phyloP scores from a whole-genome alignment of 64 coral and sea anemone genomes.

The Montipora cactus region DNA sequence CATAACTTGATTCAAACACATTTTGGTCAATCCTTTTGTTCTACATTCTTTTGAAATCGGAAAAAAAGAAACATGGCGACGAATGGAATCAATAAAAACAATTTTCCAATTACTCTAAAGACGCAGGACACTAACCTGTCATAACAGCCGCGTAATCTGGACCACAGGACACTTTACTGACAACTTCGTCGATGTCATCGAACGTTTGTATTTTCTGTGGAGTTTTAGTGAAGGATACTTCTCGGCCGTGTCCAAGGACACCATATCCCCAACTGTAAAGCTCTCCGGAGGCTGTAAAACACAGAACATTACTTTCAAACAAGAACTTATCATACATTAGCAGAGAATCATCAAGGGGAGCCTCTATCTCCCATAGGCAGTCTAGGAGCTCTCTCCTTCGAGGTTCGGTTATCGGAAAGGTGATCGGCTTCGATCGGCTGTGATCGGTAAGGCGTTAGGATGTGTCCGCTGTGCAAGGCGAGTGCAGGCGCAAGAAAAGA shows the following conservation, averaged over 20 bases:
- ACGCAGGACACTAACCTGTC: slow-evolving; percentile 59
- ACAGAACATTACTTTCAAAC: background rate
- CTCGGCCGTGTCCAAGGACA: slow-evolving; percentile 70
- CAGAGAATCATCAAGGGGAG: background rate
- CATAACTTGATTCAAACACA: too few species aligned
- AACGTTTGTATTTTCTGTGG: slow-evolving; percentile 58
- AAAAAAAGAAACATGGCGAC: too few species aligned
- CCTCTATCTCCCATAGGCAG: too few species aligned
- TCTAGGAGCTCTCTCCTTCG: too few species aligned
- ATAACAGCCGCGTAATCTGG: slow-evolving; percentile 63
- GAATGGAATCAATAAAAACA: too few species aligned
- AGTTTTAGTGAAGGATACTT: slow-evolving; percentile 39
- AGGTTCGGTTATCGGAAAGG: too few species aligned
- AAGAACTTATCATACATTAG: background rate
- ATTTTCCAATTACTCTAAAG: background rate
- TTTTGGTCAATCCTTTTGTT: too few species aligned
- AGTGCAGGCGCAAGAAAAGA: too few species aligned
- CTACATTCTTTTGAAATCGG: too few species aligned
- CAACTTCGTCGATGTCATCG: slow-evolving; percentile 42
- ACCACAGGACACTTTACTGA: slow-evolving; percentile 57
- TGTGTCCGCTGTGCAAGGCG: too few species aligned
- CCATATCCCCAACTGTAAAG: slow-evolving; percentile 89
- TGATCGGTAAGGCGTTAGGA: too few species aligned
- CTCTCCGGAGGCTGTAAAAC: slow-evolving; percentile 48
- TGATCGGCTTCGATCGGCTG: too few species aligned